These are phyloP conservation scores for Synanceia verrucosa DNA, from an alignment of 2,797 vertebrate genomes.

Conservation along the genomic window DNA sequence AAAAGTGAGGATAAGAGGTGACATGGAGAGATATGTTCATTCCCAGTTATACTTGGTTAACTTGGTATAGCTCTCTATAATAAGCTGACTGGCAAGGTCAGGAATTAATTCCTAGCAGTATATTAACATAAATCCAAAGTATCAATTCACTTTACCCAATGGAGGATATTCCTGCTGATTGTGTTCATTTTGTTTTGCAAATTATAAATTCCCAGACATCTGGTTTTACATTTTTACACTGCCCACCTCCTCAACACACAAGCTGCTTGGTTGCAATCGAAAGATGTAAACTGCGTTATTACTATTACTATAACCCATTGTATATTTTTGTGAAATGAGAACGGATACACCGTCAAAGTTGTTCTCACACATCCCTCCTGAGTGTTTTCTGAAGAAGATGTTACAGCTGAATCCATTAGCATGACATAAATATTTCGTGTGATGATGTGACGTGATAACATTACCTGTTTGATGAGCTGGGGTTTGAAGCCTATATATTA, in stretches of 20 bases:
- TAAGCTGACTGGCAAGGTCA: not conserved
- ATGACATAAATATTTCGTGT: conserved; percentile 20
- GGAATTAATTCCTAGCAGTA: not conserved
- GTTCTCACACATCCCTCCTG: not conserved
- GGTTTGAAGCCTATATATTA: conserved; percentile 52
- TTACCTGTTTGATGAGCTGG: conserved; percentile 72
- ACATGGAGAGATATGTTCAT: not conserved
- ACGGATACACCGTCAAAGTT: not conserved
- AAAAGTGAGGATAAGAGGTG: not conserved
- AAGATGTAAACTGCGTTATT: not conserved
- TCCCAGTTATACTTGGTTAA: not conserved
- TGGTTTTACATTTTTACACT: no score
- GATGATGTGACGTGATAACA: conserved; percentile 48
- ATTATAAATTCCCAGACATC: not conserved
- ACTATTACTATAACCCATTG: not conserved
- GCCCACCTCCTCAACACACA: no score
- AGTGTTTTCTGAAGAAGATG: not conserved
- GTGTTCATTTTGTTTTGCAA: not conserved
- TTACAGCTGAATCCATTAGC: conserved; percentile 1
- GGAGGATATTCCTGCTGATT: not conserved
- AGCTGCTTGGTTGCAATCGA: not conserved
- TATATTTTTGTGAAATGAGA: conserved; percentile 6
- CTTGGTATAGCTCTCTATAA: not conserved
- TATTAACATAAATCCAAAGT: conserved; percentile 5
- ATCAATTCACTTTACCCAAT: not conserved